phyloP scores from a whole-genome alignment of 2,797 vertebrate genomes.

The Kryptolebias ocellatus region DNA sequence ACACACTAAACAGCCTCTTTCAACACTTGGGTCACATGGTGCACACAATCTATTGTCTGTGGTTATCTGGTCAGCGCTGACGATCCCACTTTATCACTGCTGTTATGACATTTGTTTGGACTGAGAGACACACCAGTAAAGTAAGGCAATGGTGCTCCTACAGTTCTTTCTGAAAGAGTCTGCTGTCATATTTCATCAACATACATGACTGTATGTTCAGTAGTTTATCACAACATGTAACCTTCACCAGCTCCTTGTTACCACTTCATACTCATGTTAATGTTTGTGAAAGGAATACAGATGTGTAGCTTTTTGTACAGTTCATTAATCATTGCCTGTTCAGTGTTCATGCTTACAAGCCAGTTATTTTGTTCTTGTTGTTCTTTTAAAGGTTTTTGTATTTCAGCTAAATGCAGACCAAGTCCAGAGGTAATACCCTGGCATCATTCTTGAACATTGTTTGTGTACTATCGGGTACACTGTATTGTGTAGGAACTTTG shows the following conservation, averaged over 20 bases:
- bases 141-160: not conserved
- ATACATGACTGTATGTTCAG: not conserved
- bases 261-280: slow-evolving; percentile 1
- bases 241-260: not conserved
- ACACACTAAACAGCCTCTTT: slow-evolving; percentile 39
- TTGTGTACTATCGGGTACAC: not conserved
- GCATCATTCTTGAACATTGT: slow-evolving; percentile 1
- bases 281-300: not conserved
- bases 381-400: not conserved
- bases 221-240: not conserved
- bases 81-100: not conserved
- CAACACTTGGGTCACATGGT: slow-evolving; percentile 25
- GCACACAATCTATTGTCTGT: not conserved
- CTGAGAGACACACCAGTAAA: not conserved
- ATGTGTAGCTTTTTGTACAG: not conserved
- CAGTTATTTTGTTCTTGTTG: not conserved
- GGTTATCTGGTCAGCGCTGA: slow-evolving; percentile 2
- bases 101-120: slow-evolving; percentile 7
- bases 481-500: not conserved
- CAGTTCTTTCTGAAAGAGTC: not conserved
- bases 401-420: not conserved
- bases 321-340: not conserved
- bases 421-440: not conserved
- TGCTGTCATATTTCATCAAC: not conserved
- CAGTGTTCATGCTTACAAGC: not conserved